Percentiles rank a stretch among this genome's conserved stretches.
Conservation (phyloP, 2,113 vertebrate genomes). For the Nicator chloris region DNA sequence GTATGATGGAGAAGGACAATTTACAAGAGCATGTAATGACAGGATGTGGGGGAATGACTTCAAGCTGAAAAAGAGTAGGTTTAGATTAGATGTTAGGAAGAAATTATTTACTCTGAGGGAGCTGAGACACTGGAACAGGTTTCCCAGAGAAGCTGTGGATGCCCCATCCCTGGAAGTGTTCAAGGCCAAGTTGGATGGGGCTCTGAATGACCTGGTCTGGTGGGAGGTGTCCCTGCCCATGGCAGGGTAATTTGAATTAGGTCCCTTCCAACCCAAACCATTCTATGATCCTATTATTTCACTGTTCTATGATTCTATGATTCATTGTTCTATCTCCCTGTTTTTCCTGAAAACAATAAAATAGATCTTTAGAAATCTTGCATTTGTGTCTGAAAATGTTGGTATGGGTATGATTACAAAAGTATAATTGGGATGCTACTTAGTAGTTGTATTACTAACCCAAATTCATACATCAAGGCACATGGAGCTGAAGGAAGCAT, state of each 20-base stretch:
- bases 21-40: neutral
- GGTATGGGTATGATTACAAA: fast-evolving
- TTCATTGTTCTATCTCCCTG: neutral
- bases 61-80: neutral
- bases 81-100: neutral
- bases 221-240: neutral
- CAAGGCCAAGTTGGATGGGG: neutral
- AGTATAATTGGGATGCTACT: neutral
- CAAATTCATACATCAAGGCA: neutral
- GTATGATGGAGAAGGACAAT: neutral
- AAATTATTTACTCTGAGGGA: neutral
- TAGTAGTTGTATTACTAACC: neutral
- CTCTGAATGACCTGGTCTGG: neutral
- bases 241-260: neutral
- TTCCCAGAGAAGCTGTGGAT: neutral
- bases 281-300: neutral
- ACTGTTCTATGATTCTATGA: too few relatives aligned
- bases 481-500: neutral
- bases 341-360: neutral
- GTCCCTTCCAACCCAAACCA: neutral
- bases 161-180: neutral
- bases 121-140: neutral
- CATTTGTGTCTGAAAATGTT: neutral
- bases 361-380: neutral
- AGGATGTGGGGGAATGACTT: neutral